Evolutionary conservation across 2,888 invertebrate species (phyloP), one percentile per base, ranked within the genome.

Genomic region (Platycheirus rosarum): DNA sequence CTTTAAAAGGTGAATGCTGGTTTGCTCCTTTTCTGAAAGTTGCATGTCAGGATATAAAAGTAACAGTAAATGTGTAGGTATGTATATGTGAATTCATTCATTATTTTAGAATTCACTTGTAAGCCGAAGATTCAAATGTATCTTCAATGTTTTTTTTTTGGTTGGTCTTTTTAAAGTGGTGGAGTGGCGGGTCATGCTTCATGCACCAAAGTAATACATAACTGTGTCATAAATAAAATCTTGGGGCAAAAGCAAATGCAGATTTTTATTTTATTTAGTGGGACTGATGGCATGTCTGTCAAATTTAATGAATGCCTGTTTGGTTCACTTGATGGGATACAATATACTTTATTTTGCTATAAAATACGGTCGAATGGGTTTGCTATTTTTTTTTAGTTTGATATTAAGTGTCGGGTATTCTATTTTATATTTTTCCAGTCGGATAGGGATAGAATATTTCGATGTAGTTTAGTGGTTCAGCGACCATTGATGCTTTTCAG

Each of bases 271-370:
- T 57, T 57, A 57, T 42, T 57, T 26, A 42, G 9, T 13, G 23
- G 55, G 55, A 7, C 14, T 48, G 16, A 49, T 18, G 48, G 37
- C 46, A 55, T 68, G 53, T 35, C 44, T 44, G 16, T 44, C 40
- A 18, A 66, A 51, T 53, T 51, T 68, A 51, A 68, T 68, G 49
- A 51, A 65, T 40, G 60, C 26, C 49, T 51, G 51, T 51, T 65
- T 42, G 23, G 37, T 60, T 60, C n/a, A 60, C 29, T 60, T 60
- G 16, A 60, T 60, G 60, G 16, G 44, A 11, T 29, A 29, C 18
- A 57, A 18, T 57, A 57, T 40, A 42, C 16, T 57, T 57, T 42
- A 6, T 57, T 26, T 26, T 57, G 11, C 26, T 29, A 60, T 60
- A 20, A 60, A 60, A 42, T 29, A 32, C 20, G 20, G 5, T 48